Evolutionary conservation across 2,888 invertebrate genomes (phyloP), one percentile per base, ranked within the genome.

Genomic region (Conus canariensis): DNA sequence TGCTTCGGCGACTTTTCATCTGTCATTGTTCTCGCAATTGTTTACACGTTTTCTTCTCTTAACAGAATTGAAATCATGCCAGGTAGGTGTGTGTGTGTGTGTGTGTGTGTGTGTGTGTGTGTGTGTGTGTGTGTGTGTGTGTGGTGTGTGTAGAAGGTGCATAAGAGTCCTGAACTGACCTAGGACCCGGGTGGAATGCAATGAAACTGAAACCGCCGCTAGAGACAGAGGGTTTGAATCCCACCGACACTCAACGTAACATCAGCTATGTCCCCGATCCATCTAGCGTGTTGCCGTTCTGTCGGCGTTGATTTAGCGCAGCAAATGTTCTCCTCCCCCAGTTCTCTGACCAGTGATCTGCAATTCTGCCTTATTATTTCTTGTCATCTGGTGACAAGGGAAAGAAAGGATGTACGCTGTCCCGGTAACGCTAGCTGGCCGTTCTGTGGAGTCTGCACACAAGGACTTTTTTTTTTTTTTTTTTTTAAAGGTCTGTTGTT

Each of bases 31-130:
- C 70, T 22, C 19, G 22, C 19, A 70, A 19, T 19, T 70, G 1
- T 19, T 19, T 19, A 70, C 7, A 70, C 7, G 3, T 7, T 19
- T 70, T 0, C 19, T 1, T 1, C 16, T 1, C 7, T 19, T 70
- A 70, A 19, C 8, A 25, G 16, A 12, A 77, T 25, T 25, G 9
- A 77, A 25, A 25, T 77, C 30, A 77, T 77, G 25, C 30, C 30
- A 10, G n/a, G 14, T 25, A 6, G 1, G 7, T 8, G 25, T 77
- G 77, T 25, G 77, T 25, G 77, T 25, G 77, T n/a, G 77, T 77
- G 77, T 77, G 77, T 77, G 77, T 77, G 77, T 77, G 77, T 77
- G 77, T 77, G 77, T 77, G 77, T 77, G 77, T 77, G 77, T 77
- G 77, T 77, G 77, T 77, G 77, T 25, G 77, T 77, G 77, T 25